phyloP scores from a whole-genome alignment of 2,113 vertebrate species.

The Aptenodytes patagonicus region DNA sequence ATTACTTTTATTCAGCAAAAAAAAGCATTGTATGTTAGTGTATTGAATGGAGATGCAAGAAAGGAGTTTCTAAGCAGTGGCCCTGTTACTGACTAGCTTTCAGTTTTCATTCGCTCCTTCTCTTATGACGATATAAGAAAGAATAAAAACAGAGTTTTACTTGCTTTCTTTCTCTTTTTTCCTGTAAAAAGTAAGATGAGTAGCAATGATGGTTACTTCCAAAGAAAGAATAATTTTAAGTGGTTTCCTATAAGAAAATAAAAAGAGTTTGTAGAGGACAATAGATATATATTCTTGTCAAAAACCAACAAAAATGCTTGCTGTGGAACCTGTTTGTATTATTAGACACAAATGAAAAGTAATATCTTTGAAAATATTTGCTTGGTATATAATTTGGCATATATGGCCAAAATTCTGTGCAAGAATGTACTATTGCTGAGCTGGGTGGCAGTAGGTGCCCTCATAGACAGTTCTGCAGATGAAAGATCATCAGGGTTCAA shows the following conservation, averaged over 20 bases:
- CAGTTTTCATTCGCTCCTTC: not conserved
- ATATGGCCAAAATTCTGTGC: not conserved
- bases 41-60: not conserved
- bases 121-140: not conserved
- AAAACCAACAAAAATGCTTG: not conserved
- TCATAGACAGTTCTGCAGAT: not conserved
- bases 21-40: not conserved
- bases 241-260: not conserved
- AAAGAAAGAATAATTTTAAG: not conserved
- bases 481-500: not conserved
- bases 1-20: not conserved
- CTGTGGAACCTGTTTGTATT: not conserved
- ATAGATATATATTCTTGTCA: not conserved
- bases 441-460: not conserved
- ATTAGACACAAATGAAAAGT: not conserved
- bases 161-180: not conserved
- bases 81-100: not conserved
- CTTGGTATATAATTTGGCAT: not conserved
- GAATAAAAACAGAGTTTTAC: not conserved
- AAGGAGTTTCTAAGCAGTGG: not conserved
- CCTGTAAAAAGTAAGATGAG: not conserved
- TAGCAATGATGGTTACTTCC: not conserved
- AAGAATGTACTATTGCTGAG: not conserved
- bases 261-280: not conserved
- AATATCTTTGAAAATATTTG: not conserved